A percentile compares a stretch with the other conserved stretches of the same genome.
Conservation (phyloP, 2,888 invertebrate species). For the Hypercompe scribonia region DNA sequence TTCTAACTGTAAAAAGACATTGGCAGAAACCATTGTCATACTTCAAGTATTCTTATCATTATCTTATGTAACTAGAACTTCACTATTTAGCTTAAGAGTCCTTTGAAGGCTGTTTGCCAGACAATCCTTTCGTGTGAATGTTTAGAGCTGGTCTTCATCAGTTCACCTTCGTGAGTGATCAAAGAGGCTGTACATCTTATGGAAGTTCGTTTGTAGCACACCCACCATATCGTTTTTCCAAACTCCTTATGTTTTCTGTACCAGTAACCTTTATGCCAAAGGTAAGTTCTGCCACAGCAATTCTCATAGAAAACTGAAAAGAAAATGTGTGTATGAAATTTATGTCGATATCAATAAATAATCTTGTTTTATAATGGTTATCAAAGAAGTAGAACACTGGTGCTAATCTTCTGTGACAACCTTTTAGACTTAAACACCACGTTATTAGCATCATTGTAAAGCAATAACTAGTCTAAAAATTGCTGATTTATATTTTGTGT, state of each 20-base stretch:
- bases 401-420: neutral
- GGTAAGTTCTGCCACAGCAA: constrained; percentile 45
- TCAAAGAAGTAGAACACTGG: neutral
- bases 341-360: neutral
- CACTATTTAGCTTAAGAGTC: constrained; percentile 35
- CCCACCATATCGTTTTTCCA: constrained; percentile 58
- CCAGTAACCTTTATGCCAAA: constrained; percentile 50
- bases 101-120: constrained; percentile 44
- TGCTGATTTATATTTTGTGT: neutral
- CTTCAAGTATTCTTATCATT: neutral
- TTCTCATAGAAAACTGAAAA: constrained; percentile 49
- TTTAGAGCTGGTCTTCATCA: constrained; percentile 43
- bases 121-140: constrained; percentile 52
- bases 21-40: neutral
- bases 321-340: neutral
- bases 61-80: neutral
- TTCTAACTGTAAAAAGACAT: neutral
- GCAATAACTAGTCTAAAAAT: neutral
- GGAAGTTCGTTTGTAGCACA: constrained; percentile 56
- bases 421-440: neutral
- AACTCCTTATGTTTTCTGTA: constrained; percentile 52
- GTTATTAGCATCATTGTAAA: neutral
- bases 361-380: neutral
- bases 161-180: constrained; percentile 47
- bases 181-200: constrained; percentile 55